Conservation (phyloP, 2,888 invertebrate genomes). For the Drosophila limbata region DNA sequence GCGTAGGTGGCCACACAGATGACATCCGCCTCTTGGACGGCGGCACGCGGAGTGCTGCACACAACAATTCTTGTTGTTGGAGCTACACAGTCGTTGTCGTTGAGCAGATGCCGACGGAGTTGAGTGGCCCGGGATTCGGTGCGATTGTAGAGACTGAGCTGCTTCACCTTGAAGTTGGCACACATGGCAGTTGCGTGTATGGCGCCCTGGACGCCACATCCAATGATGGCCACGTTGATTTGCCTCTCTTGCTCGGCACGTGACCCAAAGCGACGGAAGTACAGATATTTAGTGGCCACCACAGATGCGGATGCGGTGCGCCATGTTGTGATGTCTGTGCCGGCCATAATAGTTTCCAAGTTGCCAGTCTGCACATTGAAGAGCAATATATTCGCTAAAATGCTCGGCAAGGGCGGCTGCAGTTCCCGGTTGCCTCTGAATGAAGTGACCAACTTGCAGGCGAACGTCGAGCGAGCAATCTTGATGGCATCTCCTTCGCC, state of each 20-base stretch:
- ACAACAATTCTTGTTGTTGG: constrained; percentile 25
- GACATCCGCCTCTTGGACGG: constrained; percentile 87
- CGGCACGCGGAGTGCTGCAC: constrained; percentile 83
- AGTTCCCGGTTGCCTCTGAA: constrained; percentile 83
- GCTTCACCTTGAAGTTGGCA: constrained; percentile 85
- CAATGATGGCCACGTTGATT: constrained; percentile 85
- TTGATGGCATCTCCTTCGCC: constrained; percentile 62
- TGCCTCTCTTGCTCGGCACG: constrained; percentile 29
- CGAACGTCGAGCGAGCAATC: constrained; percentile 77
- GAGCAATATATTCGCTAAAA: constrained; percentile 86
- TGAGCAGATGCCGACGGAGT: constrained; percentile 54
- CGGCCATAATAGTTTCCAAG: constrained; percentile 86
- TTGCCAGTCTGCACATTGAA: constrained; percentile 85
- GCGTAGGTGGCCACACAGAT: constrained; percentile 87
- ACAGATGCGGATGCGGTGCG: constrained; percentile 87
- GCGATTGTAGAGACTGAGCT: constrained; percentile 87
- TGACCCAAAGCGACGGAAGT: constrained; percentile 73
- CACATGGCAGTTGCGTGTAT: constrained; percentile 86
- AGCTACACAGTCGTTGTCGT: background rate
- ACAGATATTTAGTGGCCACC: constrained; percentile 87
- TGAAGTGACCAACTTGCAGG: constrained; percentile 86
- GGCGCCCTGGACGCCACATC: constrained; percentile 86
- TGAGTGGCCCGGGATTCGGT: constrained; percentile 82
- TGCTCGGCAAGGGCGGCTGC: constrained; percentile 83
- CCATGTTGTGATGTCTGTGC: constrained; percentile 87